phyloP scores from a whole-genome alignment of 2,113 vertebrate genomes.

The Ciconia maguari region DNA sequence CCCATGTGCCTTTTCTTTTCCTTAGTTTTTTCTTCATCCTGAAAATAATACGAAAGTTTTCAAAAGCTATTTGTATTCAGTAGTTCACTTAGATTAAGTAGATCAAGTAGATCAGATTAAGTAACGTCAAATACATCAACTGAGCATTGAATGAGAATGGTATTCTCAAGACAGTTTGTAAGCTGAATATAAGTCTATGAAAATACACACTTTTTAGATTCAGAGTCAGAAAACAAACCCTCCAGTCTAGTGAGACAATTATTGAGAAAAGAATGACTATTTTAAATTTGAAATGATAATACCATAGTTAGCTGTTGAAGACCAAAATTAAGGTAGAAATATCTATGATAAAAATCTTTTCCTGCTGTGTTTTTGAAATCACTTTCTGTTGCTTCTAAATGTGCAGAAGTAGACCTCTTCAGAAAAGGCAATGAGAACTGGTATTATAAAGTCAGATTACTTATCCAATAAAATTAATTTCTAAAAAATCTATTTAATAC shows the following conservation, averaged over 20 bases:
- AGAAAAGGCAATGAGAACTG: neutral
- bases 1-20: conserved; percentile 81
- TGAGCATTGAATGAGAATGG: neutral
- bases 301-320: neutral
- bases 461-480: neutral
- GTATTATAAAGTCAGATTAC: neutral
- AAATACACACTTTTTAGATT: neutral
- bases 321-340: neutral
- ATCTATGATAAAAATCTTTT: neutral
- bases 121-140: neutral
- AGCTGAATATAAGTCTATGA: neutral
- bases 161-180: neutral
- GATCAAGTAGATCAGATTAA: neutral
- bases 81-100: neutral
- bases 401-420: neutral
- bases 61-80: neutral
- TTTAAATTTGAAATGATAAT: neutral
- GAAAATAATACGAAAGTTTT: conserved; percentile 29
- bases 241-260: neutral
- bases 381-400: neutral
- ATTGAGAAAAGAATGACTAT: neutral
- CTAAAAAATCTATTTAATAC: neutral
- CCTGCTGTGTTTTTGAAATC: neutral
- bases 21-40: conserved; percentile 72
- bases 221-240: neutral